phyloP scores from a whole-genome alignment of 1,140 invertebrate species.

The Chymomyza costata region DNA sequence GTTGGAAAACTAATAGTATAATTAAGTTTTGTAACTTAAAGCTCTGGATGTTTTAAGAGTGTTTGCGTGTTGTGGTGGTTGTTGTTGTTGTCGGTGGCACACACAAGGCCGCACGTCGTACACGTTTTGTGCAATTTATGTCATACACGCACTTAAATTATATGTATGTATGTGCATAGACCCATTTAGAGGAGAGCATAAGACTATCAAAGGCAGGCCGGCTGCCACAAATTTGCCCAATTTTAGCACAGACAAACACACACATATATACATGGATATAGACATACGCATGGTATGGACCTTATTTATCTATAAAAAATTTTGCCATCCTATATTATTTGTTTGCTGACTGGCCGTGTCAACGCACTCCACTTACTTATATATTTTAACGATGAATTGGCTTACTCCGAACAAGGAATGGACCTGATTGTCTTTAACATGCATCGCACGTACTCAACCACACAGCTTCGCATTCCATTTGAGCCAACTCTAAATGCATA shows the following conservation, averaged over 20 bases:
- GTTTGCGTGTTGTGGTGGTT: background rate
- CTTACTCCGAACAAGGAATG: too few species aligned
- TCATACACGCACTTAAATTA: conserved; percentile 17
- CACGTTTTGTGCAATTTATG: conserved; percentile 54
- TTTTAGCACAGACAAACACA: too few species aligned
- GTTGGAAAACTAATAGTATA: background rate
- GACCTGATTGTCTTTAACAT: conserved; percentile 35
- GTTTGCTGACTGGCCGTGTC: conserved; percentile 39
- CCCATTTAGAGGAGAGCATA: too few species aligned
- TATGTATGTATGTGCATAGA: too few species aligned
- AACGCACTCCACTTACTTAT: conserved; percentile 7
- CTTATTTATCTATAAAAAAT: conserved; percentile 35
- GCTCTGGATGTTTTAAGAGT: background rate
- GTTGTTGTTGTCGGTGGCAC: too few species aligned
- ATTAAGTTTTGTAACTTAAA: conserved; percentile 14
- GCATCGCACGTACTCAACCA: conserved; percentile 44
- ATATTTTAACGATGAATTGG: too few species aligned
- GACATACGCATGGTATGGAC: conserved; percentile 6
- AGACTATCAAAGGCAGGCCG: conserved; percentile 21
- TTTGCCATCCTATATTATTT: conserved; percentile 44
- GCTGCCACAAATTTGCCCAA: conserved; percentile 52
- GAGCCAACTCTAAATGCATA: conserved; percentile 25
- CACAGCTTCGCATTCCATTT: conserved; percentile 14
- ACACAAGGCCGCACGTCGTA: conserved; percentile 42
- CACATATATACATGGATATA: conserved; percentile 1